Evolutionary conservation across 2,888 invertebrate genomes (phyloP).

Genomic region (Esperia sulphurella): DNA sequence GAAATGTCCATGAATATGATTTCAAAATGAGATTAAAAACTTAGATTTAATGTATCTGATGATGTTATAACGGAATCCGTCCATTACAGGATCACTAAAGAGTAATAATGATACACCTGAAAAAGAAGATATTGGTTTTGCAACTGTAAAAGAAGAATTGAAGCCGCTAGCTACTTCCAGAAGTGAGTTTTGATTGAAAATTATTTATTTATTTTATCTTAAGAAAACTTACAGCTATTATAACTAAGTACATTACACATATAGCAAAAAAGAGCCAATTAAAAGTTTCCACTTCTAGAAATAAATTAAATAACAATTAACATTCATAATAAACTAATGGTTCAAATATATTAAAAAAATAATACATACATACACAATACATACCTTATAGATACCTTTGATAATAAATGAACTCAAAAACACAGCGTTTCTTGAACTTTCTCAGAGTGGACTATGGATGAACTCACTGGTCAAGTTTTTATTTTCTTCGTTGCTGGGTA

Average conservation of each 20-base stretch:
- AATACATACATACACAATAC: no score
- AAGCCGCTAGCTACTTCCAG: conserved; percentile 19
- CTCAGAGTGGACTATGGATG: conserved; percentile 58
- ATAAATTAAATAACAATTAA: neutral
- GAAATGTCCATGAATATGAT: no score
- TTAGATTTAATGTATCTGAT: no score
- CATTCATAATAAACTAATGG: no score
- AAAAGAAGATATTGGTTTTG: conserved; percentile 22
- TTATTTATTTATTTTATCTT: neutral
- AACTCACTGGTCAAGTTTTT: conserved; percentile 63
- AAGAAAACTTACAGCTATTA: neutral
- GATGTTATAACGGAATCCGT: neutral
- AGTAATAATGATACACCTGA: conserved; percentile 8
- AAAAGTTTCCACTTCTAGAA: no score
- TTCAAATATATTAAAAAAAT: no score
- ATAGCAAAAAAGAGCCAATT: no score
- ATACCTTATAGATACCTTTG: no score
- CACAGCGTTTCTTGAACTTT: conserved; percentile 1
- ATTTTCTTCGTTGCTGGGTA: conserved; percentile 71
- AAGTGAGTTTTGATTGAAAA: conserved; percentile 22
- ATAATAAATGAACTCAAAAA: no score
- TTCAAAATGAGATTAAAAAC: no score
- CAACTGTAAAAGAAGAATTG: conserved; percentile 25
- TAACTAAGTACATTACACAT: no score
- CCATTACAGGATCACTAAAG: conserved; percentile 26